A percentile compares a stretch with the other conserved stretches of the same genome.
Evolutionary conservation across 2,797 vertebrate genomes (phyloP).

Genomic region (Choloepus didactylus): DNA sequence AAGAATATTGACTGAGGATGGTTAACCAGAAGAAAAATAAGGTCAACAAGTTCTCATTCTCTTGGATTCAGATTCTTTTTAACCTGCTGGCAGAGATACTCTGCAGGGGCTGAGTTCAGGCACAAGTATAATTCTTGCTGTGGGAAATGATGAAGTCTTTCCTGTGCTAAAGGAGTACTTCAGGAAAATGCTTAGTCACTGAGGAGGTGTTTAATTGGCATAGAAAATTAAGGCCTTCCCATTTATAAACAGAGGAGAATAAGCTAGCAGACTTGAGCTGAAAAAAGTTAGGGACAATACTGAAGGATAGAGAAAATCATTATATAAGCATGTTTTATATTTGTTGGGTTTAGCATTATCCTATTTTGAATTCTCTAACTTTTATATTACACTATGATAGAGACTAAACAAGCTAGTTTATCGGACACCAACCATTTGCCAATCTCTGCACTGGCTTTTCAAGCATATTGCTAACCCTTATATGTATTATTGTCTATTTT

Average conservation of each 20-base stretch:
- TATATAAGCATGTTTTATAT: neutral
- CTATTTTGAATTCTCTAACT: neutral
- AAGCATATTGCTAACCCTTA: neutral
- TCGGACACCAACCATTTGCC: neutral
- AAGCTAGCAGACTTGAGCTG: neutral
- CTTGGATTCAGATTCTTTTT: neutral
- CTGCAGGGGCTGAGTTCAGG: neutral
- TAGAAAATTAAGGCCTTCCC: constrained; percentile 1
- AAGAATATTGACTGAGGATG: neutral
- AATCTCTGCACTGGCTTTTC: neutral
- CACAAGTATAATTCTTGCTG: neutral
- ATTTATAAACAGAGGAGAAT: neutral
- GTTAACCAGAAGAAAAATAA: constrained; percentile 32
- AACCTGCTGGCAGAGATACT: neutral
- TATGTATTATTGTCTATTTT: neutral
- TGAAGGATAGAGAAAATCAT: neutral
- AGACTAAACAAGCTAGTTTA: neutral
- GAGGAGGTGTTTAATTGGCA: neutral
- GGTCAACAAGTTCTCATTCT: neutral
- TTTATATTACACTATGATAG: neutral
- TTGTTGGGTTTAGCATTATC: neutral
- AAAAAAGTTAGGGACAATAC: neutral
- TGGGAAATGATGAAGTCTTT: neutral
- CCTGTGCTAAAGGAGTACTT: neutral
- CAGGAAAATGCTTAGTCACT: neutral